These are phyloP conservation scores for Triplophysa yarkandensis DNA, from an alignment of 2,797 vertebrate species.

Conservation along the genomic window DNA sequence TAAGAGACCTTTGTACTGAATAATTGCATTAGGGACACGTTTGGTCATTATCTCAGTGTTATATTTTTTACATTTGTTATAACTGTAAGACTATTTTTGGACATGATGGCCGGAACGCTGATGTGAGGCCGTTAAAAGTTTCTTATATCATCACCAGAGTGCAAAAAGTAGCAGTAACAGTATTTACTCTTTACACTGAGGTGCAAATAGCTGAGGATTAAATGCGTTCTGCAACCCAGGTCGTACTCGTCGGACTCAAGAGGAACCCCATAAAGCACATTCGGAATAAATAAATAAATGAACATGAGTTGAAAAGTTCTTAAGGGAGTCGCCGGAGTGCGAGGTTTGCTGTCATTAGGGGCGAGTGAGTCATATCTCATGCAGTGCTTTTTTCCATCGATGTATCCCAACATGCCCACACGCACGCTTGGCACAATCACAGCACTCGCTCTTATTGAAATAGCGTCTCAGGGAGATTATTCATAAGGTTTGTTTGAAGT, in stretches of 20 bases:
- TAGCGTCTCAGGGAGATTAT: constrained; percentile 72
- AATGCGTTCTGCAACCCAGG: constrained; percentile 7
- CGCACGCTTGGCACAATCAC: constrained; percentile 67
- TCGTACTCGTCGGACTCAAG: constrained; percentile 21
- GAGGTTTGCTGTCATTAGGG: constrained; percentile 51
- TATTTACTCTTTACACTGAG: constrained; percentile 5
- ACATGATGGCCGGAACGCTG: neutral
- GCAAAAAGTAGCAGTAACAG: neutral
- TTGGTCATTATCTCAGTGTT: neutral
- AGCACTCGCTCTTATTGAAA: constrained; percentile 71
- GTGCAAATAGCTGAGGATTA: neutral
- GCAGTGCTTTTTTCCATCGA: constrained; percentile 54
- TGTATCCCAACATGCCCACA: constrained; percentile 64
- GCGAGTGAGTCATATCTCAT: constrained; percentile 48
- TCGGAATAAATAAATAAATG: constrained; percentile 26
- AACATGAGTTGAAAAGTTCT: constrained; percentile 42
- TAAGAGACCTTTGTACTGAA: too few species aligned
- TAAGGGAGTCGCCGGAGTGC: constrained; percentile 38
- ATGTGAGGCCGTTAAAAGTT: neutral
- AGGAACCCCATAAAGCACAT: constrained; percentile 9
- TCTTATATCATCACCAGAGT: neutral
- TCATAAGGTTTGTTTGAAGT: constrained; percentile 83
- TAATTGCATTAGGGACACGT: neutral
- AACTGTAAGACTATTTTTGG: too few species aligned
- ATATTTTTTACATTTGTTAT: neutral